Evolutionary conservation across 2,113 vertebrate genomes (phyloP).

Genomic region (Spheniscus mendiculus): DNA sequence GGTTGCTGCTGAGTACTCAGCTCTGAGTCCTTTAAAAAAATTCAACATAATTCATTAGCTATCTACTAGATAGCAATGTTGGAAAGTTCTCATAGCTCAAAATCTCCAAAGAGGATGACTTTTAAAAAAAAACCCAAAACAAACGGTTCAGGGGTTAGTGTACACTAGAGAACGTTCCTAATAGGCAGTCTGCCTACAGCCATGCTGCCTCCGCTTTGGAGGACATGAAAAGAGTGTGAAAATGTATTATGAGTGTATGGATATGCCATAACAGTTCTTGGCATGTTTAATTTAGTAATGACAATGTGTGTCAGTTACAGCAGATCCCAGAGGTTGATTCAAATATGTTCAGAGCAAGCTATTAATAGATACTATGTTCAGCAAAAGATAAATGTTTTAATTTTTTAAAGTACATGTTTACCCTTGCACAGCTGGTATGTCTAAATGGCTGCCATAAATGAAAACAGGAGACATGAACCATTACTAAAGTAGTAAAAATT

Average conservation of each 20-base stretch:
- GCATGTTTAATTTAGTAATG: constrained; percentile 2
- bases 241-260: not conserved
- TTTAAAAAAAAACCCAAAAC: too few species aligned
- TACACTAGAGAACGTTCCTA: not conserved
- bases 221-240: not conserved
- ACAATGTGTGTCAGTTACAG: not conserved
- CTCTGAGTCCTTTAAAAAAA: not conserved
- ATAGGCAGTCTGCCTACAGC: not conserved
- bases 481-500: not conserved
- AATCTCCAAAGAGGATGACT: not conserved
- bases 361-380: not conserved
- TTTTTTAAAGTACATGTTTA: not conserved
- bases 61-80: not conserved
- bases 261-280: not conserved
- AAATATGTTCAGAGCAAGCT: not conserved
- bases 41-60: not conserved
- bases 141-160: not conserved
- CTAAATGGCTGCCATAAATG: not conserved
- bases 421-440: not conserved
- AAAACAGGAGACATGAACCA: not conserved
- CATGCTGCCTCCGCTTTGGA: not conserved
- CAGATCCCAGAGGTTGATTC: not conserved
- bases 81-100: not conserved
- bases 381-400: not conserved
- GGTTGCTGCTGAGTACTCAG: not conserved